Evolutionary conservation across 2,888 invertebrate genomes (phyloP), one percentile per base, ranked within the genome.

Genomic region (Nomada hirtipes): DNA sequence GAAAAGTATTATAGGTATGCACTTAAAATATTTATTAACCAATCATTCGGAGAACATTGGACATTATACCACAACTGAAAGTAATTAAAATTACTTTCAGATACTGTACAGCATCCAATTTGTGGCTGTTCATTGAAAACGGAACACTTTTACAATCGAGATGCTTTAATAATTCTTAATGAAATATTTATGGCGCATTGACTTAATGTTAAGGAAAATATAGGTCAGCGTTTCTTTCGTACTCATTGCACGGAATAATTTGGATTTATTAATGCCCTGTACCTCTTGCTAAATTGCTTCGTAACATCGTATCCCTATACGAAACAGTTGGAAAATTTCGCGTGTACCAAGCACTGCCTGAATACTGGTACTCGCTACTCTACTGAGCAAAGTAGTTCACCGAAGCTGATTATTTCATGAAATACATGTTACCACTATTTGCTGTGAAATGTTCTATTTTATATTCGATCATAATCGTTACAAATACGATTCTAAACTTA

Each of bases 321-420:
- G 79, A 71, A 74, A 74, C 74, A 53, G 65, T 64, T 65, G 70
- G 64, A 72, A 70, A 81, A 82, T 81, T 74, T 65, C 64, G 67
- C 67, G 76, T 63, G 60, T 29, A n/a, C 26, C 50, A 44, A 75
- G 64, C 67, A 75, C 60, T 26, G 52, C 26, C 60, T 63, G 42
- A 55, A 50, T 65, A 77, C 72, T 83, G 73, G 63, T 36, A 36
- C 36, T 7, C 36, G 36, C 36, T 36, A 36, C 36, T 36, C 73
- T 59, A 73, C 42, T 52, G 26, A 69, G 67, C 59, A 57, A 68
- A 83, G 78, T 78, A 83, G 59, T 75, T 78, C 63, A 53, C 71
- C 20, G 29, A 68, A 75, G 70, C 68, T 83, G 83, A 83, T 83
- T 83, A 83, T 68, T 75, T 67, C 63, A 59, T 68, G 36, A 75